Percentiles rank a stretch among this genome's conserved stretches.
These are phyloP conservation scores for Molorchus minor DNA, from an alignment of 2,888 invertebrate genomes.

Conservation along the genomic window DNA sequence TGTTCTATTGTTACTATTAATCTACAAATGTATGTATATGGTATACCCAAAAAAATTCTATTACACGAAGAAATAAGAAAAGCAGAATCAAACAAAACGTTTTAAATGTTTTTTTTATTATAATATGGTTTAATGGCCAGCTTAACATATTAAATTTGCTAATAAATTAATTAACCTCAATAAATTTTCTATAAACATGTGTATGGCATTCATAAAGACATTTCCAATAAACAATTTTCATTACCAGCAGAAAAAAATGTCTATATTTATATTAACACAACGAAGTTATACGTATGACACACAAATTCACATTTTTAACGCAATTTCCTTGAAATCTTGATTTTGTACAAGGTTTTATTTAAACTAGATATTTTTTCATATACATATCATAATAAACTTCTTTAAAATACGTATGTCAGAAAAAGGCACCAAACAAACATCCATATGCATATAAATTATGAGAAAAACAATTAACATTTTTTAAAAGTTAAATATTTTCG, in stretches of 20 bases:
- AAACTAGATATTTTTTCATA: too few species aligned
- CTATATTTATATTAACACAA: slow-evolving; percentile 9
- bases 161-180: slow-evolving; percentile 23
- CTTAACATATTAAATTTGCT: slow-evolving; percentile 20
- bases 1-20: too few species aligned
- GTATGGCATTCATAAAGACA: slow-evolving; percentile 20
- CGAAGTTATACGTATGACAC: too few species aligned
- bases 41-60: too few species aligned
- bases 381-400: too few species aligned
- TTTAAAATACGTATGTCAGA: too few species aligned
- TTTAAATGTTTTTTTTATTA: slow-evolving; percentile 20
- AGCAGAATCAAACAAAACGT: slow-evolving; percentile 15
- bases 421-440: too few species aligned
- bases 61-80: too few species aligned
- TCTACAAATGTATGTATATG: too few species aligned
- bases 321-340: slow-evolving; percentile 6
- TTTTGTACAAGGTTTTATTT: slow-evolving; percentile 16
- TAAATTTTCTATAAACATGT: slow-evolving; percentile 20
- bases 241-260: slow-evolving; percentile 9
- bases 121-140: slow-evolving; percentile 19
- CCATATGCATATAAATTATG: too few species aligned
- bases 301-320: slow-evolving; percentile 22
- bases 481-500: too few species aligned
- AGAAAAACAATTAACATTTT: too few species aligned
- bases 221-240: slow-evolving; percentile 10